phyloP scores from a whole-genome alignment of 2,113 vertebrate genomes.

The Chlorodrepanis virens region DNA sequence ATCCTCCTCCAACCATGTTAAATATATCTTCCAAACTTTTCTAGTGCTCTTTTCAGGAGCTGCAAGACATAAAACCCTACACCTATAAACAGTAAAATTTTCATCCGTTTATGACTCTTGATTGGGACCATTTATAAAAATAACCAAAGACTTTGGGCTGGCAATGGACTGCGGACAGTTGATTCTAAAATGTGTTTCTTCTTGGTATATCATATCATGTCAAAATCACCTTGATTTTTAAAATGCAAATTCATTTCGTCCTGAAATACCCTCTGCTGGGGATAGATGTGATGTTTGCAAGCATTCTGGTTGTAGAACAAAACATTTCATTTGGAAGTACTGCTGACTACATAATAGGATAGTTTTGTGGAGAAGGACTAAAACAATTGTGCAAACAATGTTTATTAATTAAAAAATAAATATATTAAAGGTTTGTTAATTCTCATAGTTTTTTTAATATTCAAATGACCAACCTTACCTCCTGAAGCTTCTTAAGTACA shows the following conservation, averaged over 20 bases:
- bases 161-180: background rate
- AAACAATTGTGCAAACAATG: background rate
- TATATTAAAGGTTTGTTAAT: background rate
- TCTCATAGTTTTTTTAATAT: background rate
- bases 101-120: background rate
- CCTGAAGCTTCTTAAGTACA: background rate
- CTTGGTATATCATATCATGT: background rate
- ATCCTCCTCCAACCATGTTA: background rate
- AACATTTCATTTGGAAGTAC: background rate
- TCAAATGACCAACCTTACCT: background rate
- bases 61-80: background rate
- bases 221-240: background rate
- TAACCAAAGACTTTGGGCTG: background rate
- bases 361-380: background rate
- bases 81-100: background rate
- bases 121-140: background rate
- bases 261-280: background rate
- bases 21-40: background rate
- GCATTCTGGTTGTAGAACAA: background rate
- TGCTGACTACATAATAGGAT: background rate
- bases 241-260: background rate
- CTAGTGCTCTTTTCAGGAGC: background rate
- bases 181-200: background rate
- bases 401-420: background rate
- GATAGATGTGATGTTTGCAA: background rate